These are phyloP conservation scores for Trisateles emortualis DNA, from an alignment of 2,888 invertebrate species.

Conservation along the genomic window DNA sequence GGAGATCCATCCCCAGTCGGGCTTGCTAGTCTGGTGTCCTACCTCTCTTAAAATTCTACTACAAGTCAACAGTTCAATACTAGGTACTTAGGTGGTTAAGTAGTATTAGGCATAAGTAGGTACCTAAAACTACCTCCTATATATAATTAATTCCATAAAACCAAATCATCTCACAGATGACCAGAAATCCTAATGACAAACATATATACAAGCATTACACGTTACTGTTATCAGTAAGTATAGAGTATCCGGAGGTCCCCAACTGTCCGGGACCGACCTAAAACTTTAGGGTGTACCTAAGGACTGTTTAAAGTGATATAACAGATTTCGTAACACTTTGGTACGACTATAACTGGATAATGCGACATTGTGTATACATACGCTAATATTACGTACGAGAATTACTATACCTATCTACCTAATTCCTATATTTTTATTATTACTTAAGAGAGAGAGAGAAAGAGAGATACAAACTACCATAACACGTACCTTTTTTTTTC, in stretches of 20 bases:
- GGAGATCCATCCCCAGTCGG: too few species aligned
- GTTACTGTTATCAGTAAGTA: slow-evolving; percentile 56
- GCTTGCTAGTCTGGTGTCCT: too few species aligned
- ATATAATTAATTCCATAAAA: too few species aligned
- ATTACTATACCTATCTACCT: slow-evolving; percentile 15
- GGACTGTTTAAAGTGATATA: slow-evolving; percentile 69
- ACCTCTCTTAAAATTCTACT: too few species aligned
- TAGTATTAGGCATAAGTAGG: too few species aligned
- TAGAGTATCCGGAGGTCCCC: slow-evolving; percentile 50
- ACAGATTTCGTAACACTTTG: slow-evolving; percentile 63
- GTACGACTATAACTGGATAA: slow-evolving; percentile 55
- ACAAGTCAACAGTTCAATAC: too few species aligned
- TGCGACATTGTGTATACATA: slow-evolving; percentile 50
- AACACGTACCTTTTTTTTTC: too few species aligned
- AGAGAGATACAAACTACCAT: too few species aligned
- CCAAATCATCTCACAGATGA: slow-evolving; percentile 6
- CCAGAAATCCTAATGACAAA: slow-evolving; percentile 44
- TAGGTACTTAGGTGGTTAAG: too few species aligned
- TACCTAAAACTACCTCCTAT: too few species aligned
- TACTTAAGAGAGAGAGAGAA: too few species aligned
- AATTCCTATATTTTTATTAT: neutral
- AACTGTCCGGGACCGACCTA: slow-evolving; percentile 58
- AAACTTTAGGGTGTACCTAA: slow-evolving; percentile 65
- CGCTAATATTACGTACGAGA: slow-evolving; percentile 37
- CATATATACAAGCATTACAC: slow-evolving; percentile 39